Evolutionary conservation across 2,113 vertebrate genomes (phyloP), one percentile per base, ranked within the genome.

Genomic region (Grus americana): DNA sequence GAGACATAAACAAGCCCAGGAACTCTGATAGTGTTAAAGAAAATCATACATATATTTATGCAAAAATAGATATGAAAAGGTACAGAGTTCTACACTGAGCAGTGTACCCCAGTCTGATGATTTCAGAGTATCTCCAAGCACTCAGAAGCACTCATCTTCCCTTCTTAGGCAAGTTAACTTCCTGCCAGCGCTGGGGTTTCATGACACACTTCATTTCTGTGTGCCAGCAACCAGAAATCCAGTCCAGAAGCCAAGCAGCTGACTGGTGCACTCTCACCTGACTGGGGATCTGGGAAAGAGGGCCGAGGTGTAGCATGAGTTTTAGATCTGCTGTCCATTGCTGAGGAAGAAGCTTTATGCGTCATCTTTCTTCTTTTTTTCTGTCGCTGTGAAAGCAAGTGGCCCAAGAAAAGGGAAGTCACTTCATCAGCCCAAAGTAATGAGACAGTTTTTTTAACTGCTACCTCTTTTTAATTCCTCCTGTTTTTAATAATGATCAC

Each of bases 311-410:
- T 57, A 32, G 67, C 23, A 7, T 17, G 76, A 70, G 71, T 30
- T 93, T 74, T 92, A 54, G 93, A 91, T 38, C 86, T 23, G 13
- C 98, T 97, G 46, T 89, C 97, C 50, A 16, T 79, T 62, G 96
- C 96, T 50, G 98, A 98, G 24, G 97, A 97, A 23, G 98, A 95
- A 83, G 95, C 90, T 93, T 98, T 98, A 50, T 74, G 96, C 2
- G 83, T 70, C 82, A 98, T 98, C 96, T 98, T 99, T 89, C 98
- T 99, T 87, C 96, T 98, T 97, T 98, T 99, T 94, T 98, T 98
- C 88, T 97, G 98, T 65, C 97, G 98, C 95, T 97, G 93, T 90
- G 79, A 96, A 96, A 94, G 59, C 74, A 84, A 81, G 29, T 11
- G 44, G 66, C 32, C 36, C 83, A 47, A 61, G 50, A 81, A 42